phyloP scores from a whole-genome alignment of 2,888 invertebrate species.

The Lithophane socia region DNA sequence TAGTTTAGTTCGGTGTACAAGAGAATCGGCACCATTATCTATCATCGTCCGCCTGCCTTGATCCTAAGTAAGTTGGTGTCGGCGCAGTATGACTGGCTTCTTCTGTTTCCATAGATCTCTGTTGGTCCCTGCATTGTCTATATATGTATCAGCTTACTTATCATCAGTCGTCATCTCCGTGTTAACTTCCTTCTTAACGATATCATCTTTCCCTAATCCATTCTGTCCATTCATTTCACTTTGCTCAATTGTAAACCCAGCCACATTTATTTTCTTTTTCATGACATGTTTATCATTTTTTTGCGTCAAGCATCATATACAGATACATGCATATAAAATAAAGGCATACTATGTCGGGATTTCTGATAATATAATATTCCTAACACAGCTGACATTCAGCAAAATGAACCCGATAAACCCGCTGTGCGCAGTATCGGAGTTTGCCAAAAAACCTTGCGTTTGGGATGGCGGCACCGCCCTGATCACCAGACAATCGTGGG shows the following conservation, averaged over 20 bases:
- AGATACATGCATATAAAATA: not conserved
- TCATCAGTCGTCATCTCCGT: not conserved
- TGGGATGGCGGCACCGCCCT: slow-evolving; percentile 82
- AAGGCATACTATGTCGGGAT: not conserved
- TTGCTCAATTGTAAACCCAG: not conserved
- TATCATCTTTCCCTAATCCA: not conserved
- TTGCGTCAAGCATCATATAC: no score
- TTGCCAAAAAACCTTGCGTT: slow-evolving; percentile 70
- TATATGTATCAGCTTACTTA: no score
- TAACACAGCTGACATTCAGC: slow-evolving; percentile 71
- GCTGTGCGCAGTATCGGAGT: slow-evolving; percentile 72
- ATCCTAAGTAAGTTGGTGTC: not conserved
- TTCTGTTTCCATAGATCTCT: not conserved
- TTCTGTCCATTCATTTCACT: not conserved
- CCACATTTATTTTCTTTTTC: no score
- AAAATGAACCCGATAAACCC: slow-evolving; percentile 74
- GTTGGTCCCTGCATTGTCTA: not conserved
- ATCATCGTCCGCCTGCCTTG: no score
- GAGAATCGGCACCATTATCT: no score
- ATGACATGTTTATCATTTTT: not conserved
- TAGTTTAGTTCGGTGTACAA: no score
- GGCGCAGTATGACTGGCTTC: not conserved
- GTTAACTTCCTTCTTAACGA: not conserved
- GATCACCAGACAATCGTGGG: slow-evolving; percentile 76
- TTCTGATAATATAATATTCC: not conserved